These are phyloP conservation scores for Melipona quadrifasciata DNA, from an alignment of 1,140 invertebrate genomes.

Conservation along the genomic window DNA sequence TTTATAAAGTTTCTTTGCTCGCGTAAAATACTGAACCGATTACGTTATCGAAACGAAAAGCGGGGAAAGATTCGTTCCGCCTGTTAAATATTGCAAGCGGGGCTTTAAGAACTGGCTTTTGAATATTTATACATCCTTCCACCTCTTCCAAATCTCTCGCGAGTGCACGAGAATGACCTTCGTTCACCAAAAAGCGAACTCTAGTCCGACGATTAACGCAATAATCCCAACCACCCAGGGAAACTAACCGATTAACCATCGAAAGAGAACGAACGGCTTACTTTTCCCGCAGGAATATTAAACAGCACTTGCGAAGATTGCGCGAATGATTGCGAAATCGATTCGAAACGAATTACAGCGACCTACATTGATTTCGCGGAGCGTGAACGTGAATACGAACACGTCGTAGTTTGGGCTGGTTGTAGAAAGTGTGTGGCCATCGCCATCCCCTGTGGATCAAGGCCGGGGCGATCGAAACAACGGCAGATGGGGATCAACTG, in stretches of 20 bases:
- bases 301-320: neutral
- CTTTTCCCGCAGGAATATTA: neutral
- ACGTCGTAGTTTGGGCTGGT: neutral
- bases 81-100: too few relatives aligned
- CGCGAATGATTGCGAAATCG: neutral
- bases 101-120: neutral
- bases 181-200: too few relatives aligned
- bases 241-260: neutral
- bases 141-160: too few relatives aligned
- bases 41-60: too few relatives aligned
- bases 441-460: neutral
- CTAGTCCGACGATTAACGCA: neutral
- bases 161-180: too few relatives aligned
- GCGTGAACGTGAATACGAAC: neutral
- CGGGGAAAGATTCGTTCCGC: too few relatives aligned
- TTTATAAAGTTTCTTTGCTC: too few relatives aligned
- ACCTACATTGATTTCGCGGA: constrained; percentile 8
- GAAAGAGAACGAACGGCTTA: neutral
- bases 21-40: too few relatives aligned
- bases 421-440: constrained; percentile 22
- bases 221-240: neutral
- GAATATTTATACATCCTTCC: too few relatives aligned
- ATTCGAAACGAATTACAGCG: neutral
- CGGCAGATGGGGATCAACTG: constrained; percentile 30
- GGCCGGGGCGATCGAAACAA: neutral